Evolutionary conservation across 2,888 invertebrate species (phyloP), one percentile per base, ranked within the genome.

Genomic region (Gymnocheta viridis): DNA sequence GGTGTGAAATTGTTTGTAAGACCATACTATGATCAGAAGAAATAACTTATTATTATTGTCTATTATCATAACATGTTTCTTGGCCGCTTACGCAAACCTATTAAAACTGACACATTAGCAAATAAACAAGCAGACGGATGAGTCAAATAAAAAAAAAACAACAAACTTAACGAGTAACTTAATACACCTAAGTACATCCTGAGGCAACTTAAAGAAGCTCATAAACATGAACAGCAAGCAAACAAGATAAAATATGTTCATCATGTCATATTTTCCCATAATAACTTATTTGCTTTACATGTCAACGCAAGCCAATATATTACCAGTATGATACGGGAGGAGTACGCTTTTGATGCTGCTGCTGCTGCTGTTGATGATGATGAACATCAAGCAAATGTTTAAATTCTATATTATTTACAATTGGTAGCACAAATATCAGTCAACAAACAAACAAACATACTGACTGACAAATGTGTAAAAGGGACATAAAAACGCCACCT

Each of bases 251-350:
- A 89, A 88, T 88, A 88, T 88, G 89, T 86, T 86, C 32, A 70
- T 84, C 85, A 86, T 89, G 86, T 89, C 88, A 90, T 88, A 89
- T 89, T 89, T 89, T 89, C 89, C 87, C 89, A 89, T 88, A 87
- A 89, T 89, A 90, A 89, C 86, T 89, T 88, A 89, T 87, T 88
- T 88, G 86, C 86, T 87, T 86, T 84, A 60, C 83, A 85, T 85
- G 85, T 85, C 85, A 86, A 77, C 77, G 81, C 84, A 84, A 82
- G 78, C 73, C 81, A 69, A 73, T 70, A 38, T 64, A 22, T 51
- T 41, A 67, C 47, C 19, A 70, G 9, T 17, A 10, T 19, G 24
- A 56, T 17, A 32, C 17, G 58, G 41, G 4, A 58, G n/a, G 2
- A n/a, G 41, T 12, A 74, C 49, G 35, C 44, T 35, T 54, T 27